Conservation (phyloP, 2,113 vertebrate species). For the Telmatochromis sp. region DNA sequence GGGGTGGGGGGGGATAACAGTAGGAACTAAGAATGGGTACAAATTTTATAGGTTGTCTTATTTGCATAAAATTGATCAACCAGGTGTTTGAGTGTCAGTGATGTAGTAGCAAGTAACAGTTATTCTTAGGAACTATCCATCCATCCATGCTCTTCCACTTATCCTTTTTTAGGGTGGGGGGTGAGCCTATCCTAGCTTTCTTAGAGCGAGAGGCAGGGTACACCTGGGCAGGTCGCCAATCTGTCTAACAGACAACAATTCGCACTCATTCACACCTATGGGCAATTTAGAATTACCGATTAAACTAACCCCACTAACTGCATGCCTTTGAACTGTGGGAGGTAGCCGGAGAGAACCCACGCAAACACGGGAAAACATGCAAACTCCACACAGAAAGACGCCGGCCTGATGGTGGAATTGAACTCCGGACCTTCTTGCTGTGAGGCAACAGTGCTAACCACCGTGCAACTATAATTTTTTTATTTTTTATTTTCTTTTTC, state of each 20-base stretch:
- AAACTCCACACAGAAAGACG: background rate
- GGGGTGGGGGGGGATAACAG: background rate
- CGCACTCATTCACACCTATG: background rate
- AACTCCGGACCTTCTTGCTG: background rate
- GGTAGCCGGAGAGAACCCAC: background rate
- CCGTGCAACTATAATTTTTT: background rate
- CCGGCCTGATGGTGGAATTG: background rate
- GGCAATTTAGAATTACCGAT: background rate
- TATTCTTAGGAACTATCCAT: background rate
- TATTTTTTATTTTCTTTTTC: background rate
- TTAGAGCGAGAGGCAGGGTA: background rate
- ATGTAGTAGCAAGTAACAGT: background rate
- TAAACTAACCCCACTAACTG: background rate
- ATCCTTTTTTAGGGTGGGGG: background rate
- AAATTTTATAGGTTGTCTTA: background rate
- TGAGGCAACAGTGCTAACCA: background rate
- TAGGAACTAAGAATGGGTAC: background rate
- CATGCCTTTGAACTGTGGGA: background rate
- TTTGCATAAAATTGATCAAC: background rate
- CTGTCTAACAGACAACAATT: background rate
- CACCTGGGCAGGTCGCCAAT: background rate
- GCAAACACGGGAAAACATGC: background rate
- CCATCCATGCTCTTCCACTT: background rate
- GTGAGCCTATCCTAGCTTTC: background rate
- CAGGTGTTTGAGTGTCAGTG: background rate